phyloP scores from a whole-genome alignment of 1,140 invertebrate species.

The Chymomyza costata region DNA sequence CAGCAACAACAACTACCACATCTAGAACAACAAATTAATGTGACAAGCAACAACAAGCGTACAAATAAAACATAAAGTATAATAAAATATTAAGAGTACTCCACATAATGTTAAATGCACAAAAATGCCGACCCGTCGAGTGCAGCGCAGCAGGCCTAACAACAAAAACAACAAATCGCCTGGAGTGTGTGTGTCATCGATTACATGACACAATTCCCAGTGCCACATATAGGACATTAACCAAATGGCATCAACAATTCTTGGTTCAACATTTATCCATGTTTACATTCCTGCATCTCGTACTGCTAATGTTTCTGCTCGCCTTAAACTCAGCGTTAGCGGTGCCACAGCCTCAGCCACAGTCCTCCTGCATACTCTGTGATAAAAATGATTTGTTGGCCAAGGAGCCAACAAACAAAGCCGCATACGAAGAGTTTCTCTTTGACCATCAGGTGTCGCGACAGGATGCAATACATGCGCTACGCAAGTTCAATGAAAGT shows the following conservation, averaged over 20 bases:
- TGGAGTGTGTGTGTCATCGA: no score
- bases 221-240: slow-evolving; percentile 8
- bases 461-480: slow-evolving; percentile 51
- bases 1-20: slow-evolving; percentile 20
- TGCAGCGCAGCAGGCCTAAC: slow-evolving; percentile 20
- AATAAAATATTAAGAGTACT: slow-evolving; percentile 5
- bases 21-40: slow-evolving; percentile 44
- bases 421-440: slow-evolving; percentile 54
- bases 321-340: slow-evolving; percentile 17
- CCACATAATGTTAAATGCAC: slow-evolving; percentile 21
- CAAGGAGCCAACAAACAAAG: slow-evolving; percentile 21
- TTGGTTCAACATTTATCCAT: slow-evolving; percentile 19
- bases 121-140: not conserved
- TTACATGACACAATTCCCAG: slow-evolving; percentile 7
- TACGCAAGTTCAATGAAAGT: slow-evolving; percentile 59
- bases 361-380: slow-evolving; percentile 59
- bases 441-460: slow-evolving; percentile 68
- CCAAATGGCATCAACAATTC: slow-evolving; percentile 1
- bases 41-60: slow-evolving; percentile 52
- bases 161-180: not conserved
- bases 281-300: slow-evolving; percentile 23
- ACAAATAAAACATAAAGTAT: slow-evolving; percentile 24
- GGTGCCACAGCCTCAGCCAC: slow-evolving; percentile 57
- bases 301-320: slow-evolving; percentile 14
- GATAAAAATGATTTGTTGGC: slow-evolving; percentile 53